A percentile compares a stretch with the other conserved stretches of the same genome.
Conservation (phyloP, 2,113 vertebrate genomes). For the Osmerus mordax region DNA sequence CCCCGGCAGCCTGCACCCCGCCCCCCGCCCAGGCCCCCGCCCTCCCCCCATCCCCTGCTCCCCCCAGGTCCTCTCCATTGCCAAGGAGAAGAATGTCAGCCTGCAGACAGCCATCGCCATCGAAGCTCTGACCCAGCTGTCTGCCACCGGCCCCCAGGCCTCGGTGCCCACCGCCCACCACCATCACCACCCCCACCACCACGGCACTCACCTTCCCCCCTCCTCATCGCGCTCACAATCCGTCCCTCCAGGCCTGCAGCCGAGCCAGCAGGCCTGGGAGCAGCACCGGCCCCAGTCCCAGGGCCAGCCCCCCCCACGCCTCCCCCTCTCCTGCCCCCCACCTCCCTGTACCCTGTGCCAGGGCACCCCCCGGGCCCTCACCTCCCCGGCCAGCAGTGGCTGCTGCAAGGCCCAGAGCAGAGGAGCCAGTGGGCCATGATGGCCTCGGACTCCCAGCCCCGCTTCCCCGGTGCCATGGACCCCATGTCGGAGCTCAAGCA, state of each 20-base stretch:
- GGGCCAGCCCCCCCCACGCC: conserved; percentile 58
- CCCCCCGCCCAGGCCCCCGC: conserved; percentile 51
- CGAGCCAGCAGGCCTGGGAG: conserved; percentile 63
- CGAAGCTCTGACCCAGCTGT: conserved; percentile 92
- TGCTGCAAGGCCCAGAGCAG: conserved; percentile 61
- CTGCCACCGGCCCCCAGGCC: conserved; percentile 76
- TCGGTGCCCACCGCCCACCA: conserved; percentile 53
- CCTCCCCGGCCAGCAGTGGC: conserved; percentile 60
- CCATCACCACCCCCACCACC: conserved; percentile 57
- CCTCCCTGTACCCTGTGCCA: conserved; percentile 64
- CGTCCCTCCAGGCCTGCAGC: conserved; percentile 62
- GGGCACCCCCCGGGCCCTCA: conserved; percentile 49
- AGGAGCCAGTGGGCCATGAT: conserved; percentile 62
- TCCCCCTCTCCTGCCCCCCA: conserved; percentile 60
- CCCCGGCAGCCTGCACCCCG: conserved; percentile 40
- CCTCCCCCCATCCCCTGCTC: conserved; percentile 84
- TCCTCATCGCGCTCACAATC: conserved; percentile 68
- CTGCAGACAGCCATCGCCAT: conserved; percentile 95
- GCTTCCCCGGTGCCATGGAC: conserved; percentile 67
- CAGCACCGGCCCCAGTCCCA: conserved; percentile 70
- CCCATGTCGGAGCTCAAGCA: conserved; percentile 94
- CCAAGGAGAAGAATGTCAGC: conserved; percentile 96
- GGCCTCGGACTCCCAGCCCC: conserved; percentile 67
- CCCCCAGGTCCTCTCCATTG: conserved; percentile 87
- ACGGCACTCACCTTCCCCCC: conserved; percentile 28